Evolutionary conservation across 2,888 invertebrate species (phyloP).

Genomic region (Acanthoscelides obtectus): DNA sequence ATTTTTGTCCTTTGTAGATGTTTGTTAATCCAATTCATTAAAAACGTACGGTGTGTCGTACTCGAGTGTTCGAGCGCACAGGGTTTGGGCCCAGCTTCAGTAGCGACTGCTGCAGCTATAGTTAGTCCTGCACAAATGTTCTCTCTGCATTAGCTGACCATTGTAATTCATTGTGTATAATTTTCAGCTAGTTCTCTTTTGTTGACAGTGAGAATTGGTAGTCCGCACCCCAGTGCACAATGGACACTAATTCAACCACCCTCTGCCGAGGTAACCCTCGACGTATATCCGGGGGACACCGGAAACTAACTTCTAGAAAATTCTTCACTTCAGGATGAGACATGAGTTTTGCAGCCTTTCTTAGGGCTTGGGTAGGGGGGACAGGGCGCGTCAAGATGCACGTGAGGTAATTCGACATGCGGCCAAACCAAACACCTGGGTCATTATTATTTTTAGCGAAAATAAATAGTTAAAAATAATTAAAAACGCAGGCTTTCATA

Average conservation of each 20-base stretch:
- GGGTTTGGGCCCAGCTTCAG: background rate
- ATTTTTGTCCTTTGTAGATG: slow-evolving; percentile 42
- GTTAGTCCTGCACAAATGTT: slow-evolving; percentile 11
- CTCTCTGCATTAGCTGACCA: slow-evolving; percentile 42
- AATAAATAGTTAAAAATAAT: too few species aligned
- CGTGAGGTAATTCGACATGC: too few species aligned
- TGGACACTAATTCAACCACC: background rate
- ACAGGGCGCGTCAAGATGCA: too few species aligned
- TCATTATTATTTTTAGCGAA: too few species aligned
- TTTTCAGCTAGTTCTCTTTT: slow-evolving; percentile 19
- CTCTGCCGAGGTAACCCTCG: background rate
- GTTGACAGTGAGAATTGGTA: background rate
- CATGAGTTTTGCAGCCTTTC: too few species aligned
- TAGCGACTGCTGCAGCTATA: background rate
- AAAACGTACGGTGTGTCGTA: background rate
- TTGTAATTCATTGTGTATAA: slow-evolving; percentile 43
- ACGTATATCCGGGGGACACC: slow-evolving; percentile 29
- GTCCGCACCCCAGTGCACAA: background rate
- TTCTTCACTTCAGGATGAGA: too few species aligned
- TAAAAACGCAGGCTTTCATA: too few species aligned
- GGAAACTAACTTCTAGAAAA: too few species aligned
- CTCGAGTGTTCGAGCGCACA: background rate
- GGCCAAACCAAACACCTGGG: too few species aligned
- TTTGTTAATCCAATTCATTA: slow-evolving; percentile 6
- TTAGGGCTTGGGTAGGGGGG: too few species aligned